Base-by-base conservation (phyloP, 1,140 invertebrate species). In the Euborellia annulipes region DNA sequence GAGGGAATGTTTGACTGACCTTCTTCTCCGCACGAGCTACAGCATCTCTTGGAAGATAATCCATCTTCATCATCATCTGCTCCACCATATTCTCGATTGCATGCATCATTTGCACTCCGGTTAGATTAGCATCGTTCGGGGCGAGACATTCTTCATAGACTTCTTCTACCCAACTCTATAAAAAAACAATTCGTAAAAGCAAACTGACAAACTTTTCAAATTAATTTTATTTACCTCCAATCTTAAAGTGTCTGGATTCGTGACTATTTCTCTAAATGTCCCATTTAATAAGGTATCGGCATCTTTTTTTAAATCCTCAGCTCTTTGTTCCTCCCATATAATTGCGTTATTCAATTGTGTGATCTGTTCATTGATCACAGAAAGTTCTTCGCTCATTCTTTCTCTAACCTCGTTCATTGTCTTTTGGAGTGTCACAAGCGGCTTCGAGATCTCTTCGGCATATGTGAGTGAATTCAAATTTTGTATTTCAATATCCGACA, bases 381-480 rank as follows among this genome's bases (percentile, higher is more conserved):
- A 8, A 19, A 63, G 56, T 39, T 66, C 63, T 4, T 40, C 11
- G 4, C 60, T 49, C 13, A 72, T 66, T 23, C 56, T 52, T 21
- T 50, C 42, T 48, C 65, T 58, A 0, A 63, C 58, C 2, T 50
- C 40, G 0, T 55, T 37, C 43, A 76, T 68, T 18, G 62, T 62
- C n/a, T 62, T 56, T 45, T 62, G 53, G 46, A 78, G 62, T 11
- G 70, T 61, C 18, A 66, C 62, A 51, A 72, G 65, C 7, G 70
- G 71, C 16, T 62, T 61, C 4, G 66, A 69, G n/a, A 79, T 54
- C 44, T 72, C 69, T 55, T 78, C 75, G 0, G 74, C 66, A 32
- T 75, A 70, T 32, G 74, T 59, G 52, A 79, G 62, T 18, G 71
- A 74, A 53, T 75, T 76, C 9, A 79, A 58, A 60, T 78, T 78